phyloP scores from a whole-genome alignment of 2,113 vertebrate species.

The Gopherus evgoodei region DNA sequence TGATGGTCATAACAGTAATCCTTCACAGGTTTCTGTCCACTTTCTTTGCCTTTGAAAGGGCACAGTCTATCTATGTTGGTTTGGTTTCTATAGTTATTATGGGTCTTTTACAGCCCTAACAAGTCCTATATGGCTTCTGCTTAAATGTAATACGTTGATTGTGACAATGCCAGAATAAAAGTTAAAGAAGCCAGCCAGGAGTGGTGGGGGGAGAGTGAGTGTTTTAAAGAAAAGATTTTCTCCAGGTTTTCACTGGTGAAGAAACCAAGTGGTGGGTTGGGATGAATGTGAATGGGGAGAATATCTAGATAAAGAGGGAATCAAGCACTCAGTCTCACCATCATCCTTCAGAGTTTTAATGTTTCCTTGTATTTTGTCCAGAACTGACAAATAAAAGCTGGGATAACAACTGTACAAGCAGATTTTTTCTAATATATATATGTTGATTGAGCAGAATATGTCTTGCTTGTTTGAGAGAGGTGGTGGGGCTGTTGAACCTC shows the following conservation, averaged over 20 bases:
- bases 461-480: slow-evolving; percentile 19
- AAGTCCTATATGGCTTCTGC: not conserved
- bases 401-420: slow-evolving; percentile 43
- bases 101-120: not conserved
- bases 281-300: slow-evolving; percentile 16
- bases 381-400: slow-evolving; percentile 40
- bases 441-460: slow-evolving; percentile 48
- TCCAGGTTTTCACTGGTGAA: slow-evolving; percentile 7
- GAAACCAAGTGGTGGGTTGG: not conserved
- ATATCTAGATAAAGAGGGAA: slow-evolving; percentile 21
- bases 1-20: not conserved
- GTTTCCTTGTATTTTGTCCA: slow-evolving; percentile 20
- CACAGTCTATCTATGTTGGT: not conserved
- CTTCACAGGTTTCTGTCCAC: not conserved
- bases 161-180: not conserved
- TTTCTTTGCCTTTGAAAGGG: not conserved
- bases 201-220: not conserved
- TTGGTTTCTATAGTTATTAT: not conserved
- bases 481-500: slow-evolving; percentile 52
- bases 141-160: slow-evolving; percentile 4
- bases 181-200: not conserved
- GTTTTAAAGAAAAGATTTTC: not conserved
- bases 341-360: not conserved
- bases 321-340: not conserved
- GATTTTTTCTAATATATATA: slow-evolving; percentile 37